A percentile compares a stretch with the other conserved stretches of the same genome.
These are phyloP conservation scores for Operophtera brumata DNA, from an alignment of 2,888 invertebrate genomes.

Conservation along the genomic window DNA sequence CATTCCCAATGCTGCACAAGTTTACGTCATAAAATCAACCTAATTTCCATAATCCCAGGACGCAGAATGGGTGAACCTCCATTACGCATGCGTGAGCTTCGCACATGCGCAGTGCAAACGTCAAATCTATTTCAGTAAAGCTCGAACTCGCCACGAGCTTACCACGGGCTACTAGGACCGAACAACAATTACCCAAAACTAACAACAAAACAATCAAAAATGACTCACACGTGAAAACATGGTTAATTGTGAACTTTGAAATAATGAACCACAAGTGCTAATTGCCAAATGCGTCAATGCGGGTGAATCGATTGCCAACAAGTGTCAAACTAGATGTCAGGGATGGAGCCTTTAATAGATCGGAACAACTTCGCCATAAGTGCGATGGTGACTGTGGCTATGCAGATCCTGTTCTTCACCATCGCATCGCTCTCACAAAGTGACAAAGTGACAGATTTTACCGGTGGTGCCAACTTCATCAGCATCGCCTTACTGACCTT, in stretches of 20 bases:
- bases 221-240: conserved; percentile 18
- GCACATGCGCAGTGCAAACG: conserved; percentile 62
- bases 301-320: conserved; percentile 64
- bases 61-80: neutral
- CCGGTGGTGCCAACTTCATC: conserved; percentile 95
- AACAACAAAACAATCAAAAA: conserved; percentile 22
- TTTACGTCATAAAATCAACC: neutral
- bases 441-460: conserved; percentile 96
- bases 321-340: conserved; percentile 50
- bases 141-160: conserved; percentile 31
- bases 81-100: conserved; percentile 58
- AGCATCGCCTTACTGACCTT: conserved; percentile 93
- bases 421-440: conserved; percentile 92
- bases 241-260: conserved; percentile 27
- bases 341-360: conserved; percentile 88
- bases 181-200: conserved; percentile 4
- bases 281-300: conserved; percentile 63
- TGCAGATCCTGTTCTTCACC: conserved; percentile 94
- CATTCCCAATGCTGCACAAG: conserved; percentile 10
- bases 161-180: conserved; percentile 16
- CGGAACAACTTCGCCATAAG: conserved; percentile 92
- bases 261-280: neutral
- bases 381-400: conserved; percentile 90
- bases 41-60: neutral
- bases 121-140: conserved; percentile 74